Evolutionary conservation across 2,888 invertebrate genomes (phyloP), one percentile per base, ranked within the genome.

Genomic region (Sceliomorpha sp.): DNA sequence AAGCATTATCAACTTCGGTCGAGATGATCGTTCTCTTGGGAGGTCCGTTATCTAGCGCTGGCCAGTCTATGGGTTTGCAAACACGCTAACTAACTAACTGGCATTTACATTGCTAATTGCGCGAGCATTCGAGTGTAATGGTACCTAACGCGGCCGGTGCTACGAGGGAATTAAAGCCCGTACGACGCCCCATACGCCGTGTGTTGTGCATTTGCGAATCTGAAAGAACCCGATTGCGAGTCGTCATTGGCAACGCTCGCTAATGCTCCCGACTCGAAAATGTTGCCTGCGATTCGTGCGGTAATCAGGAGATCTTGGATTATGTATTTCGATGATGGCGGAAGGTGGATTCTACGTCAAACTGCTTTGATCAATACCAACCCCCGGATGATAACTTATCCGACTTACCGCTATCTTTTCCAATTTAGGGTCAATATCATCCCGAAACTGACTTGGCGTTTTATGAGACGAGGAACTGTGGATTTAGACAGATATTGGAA

Each of bases 101-200:
- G 78, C 84, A 88, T 88, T 88, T 88, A 86, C 88, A 88, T 87
- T 87, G 88, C 87, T 88, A 88, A 88, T 88, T 87, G 86, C 82
- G 72, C 77, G 77, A 75, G 74, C 82, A 81, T 80, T 81, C 75
- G 80, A 84, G 75, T 82, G 83, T 83, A 82, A 84, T 84, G 81
- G 81, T 79, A 81, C 76, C 80, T 82, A 82, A 84, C 82, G 82
- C 78, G 78, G 78, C 85, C 82, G 83, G 83, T 82, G 82, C 79
- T 83, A 81, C 77, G 73, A 78, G 81, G 81, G 81, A 82, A 83
- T 82, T 83, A 81, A 82, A 81, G n/a, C 79, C 44, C 34, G 29
- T 40, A 32, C 55, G 56, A 50, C 40, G 53, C 56, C 62, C 56
- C 62, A 36, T 51, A 47, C 60, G 45, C 36, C 48, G 39, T 42